Base-by-base conservation (phyloP, 2,797 vertebrate genomes). In the Cryptoblepharus egeriae region DNA sequence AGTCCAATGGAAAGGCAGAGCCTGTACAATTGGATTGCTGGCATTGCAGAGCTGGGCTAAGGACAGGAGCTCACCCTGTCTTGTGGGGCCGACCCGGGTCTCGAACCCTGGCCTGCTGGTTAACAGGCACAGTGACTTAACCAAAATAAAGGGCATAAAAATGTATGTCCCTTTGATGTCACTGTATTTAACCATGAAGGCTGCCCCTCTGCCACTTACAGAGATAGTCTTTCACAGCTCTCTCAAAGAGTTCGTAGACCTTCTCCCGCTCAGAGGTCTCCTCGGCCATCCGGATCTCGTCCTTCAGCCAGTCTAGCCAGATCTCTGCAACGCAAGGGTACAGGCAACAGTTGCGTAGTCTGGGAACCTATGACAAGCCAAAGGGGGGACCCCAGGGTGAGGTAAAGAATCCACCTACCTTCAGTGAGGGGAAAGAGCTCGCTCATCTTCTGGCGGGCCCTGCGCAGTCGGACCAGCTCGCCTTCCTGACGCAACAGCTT, bases 231-330 rank as follows among this genome's bases (percentile, higher is more conserved):
- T 98, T 97, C 45, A 96, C 93, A 1, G 98, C 98, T 87, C 88
- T 97, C 95, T 99, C 97, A 79, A 99, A 99, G 39, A 99, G 97
- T 63, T 98, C 97, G 1, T 98, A 97, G 28, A 99, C 96, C 32
- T 96, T 97, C 88, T 99, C 98, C 0, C 98, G 92, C 86, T 97
- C 97, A 0, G 95, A 92, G 86, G 95, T 95, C 1, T 98, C 97
- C 52, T 97, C 93, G 15, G 95, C 97, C 94, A 98, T 94, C 77
- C 96, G 96, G 82, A 98, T 98, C 93, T 99, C 99, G 88, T 99
- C 99, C 57, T 98, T 99, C 74, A 99, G 93, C 98, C 99, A 99
- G 85, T 99, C 98, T 74, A 99, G 90, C 99, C 99, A 99, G 75
- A 99, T 98, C 90, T 99, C 99, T 99, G 78, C 3, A 68, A 87